phyloP scores from a whole-genome alignment of 2,797 vertebrate species.

The Pangasius macronema region DNA sequence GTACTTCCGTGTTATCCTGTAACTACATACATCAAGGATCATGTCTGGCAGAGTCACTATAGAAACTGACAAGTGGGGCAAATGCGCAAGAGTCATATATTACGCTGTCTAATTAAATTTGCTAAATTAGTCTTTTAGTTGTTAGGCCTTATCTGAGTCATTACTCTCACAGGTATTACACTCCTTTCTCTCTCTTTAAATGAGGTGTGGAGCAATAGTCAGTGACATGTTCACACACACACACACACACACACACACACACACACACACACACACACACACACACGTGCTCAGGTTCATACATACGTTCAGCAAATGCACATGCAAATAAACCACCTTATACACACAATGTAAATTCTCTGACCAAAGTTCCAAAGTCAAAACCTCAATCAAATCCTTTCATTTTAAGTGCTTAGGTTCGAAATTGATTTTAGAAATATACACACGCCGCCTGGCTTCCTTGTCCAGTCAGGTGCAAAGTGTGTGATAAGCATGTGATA shows the following conservation, averaged over 20 bases:
- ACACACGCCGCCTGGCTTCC: too few species aligned
- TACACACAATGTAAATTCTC: conserved; percentile 21
- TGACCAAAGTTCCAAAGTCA: conserved; percentile 2
- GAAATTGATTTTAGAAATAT: conserved; percentile 11
- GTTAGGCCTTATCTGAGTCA: conserved; percentile 25
- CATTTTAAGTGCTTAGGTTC: background rate
- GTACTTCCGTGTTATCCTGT: conserved; percentile 14
- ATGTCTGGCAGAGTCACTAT: conserved; percentile 12
- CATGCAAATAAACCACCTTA: conserved; percentile 13
- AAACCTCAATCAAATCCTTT: conserved; percentile 3
- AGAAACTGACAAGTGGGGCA: conserved; percentile 17
- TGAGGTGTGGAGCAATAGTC: conserved; percentile 23
- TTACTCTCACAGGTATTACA: conserved; percentile 15
- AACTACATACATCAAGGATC: background rate
- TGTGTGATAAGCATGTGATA: conserved; percentile 29
- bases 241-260: conserved; percentile 7
- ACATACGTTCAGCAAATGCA: conserved; percentile 5
- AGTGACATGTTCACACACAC: conserved; percentile 9
- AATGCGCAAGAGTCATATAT: conserved; percentile 11
- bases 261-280: conserved; percentile 6
- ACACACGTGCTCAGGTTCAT: background rate
- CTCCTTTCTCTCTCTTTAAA: conserved; percentile 28
- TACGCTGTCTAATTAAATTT: conserved; percentile 15
- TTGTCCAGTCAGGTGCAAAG: conserved; percentile 35
- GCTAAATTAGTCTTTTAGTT: conserved; percentile 25